These are phyloP conservation scores for Myiopsitta monachus DNA, from an alignment of 2,113 vertebrate genomes.

Conservation along the genomic window DNA sequence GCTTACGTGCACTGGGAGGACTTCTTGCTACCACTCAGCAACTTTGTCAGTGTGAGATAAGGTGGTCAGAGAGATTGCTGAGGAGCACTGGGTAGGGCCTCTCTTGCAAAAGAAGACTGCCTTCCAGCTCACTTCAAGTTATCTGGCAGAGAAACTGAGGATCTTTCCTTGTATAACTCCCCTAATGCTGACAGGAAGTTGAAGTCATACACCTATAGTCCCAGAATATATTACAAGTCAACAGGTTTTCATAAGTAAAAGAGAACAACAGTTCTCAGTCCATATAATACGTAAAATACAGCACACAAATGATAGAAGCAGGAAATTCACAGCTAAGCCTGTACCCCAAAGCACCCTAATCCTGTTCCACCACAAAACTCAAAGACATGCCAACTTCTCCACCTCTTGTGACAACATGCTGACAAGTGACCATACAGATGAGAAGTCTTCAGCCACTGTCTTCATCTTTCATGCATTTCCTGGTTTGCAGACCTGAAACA, in stretches of 20 bases:
- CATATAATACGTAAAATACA: not conserved
- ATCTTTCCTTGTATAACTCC: not conserved
- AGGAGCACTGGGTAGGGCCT: not conserved
- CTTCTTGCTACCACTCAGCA: not conserved
- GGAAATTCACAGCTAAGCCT: not conserved
- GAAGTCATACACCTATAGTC: not conserved
- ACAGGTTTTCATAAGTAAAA: not conserved
- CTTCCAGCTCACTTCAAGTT: not conserved
- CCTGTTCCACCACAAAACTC: not conserved
- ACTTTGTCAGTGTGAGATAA: not conserved
- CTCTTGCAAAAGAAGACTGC: not conserved
- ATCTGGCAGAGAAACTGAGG: not conserved
- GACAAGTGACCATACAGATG: not conserved
- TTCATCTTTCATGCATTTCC: not conserved
- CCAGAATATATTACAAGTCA: not conserved
- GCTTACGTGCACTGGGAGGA: not conserved
- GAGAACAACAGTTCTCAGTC: not conserved
- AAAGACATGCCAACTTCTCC: not conserved
- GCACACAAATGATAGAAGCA: not conserved
- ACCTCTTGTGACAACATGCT: not conserved
- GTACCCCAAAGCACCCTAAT: not conserved
- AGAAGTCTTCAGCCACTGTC: not conserved
- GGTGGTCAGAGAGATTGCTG: not conserved
- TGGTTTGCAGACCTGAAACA: not conserved
- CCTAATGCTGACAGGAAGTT: not conserved